Conservation (phyloP, 37 sponge, comb jelly and placozoan species). For the Eunapius fragilis region DNA sequence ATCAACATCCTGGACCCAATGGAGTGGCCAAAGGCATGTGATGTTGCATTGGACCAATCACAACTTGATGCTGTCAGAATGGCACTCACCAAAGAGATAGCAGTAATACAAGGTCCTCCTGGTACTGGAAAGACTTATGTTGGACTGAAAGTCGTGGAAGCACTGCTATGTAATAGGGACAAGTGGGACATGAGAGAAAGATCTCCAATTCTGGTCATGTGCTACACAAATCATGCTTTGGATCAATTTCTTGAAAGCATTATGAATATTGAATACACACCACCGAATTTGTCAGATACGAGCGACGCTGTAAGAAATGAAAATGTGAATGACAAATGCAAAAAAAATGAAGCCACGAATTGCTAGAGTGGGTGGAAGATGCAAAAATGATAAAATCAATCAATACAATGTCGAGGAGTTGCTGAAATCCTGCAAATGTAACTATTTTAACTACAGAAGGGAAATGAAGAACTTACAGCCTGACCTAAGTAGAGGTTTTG, state of each 20-base stretch:
- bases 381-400: conserved; percentile 67
- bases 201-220: conserved; percentile 87
- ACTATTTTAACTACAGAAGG: no score
- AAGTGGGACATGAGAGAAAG: conserved; percentile 40
- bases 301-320: no score
- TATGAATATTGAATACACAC: neutral
- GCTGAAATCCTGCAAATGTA: neutral
- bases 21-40: conserved; percentile 39
- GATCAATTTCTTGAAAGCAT: conserved; percentile 92
- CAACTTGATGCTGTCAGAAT: conserved; percentile 73
- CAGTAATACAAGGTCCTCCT: conserved; percentile 97
- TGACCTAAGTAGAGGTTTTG: no score
- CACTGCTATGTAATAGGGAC: conserved; percentile 48
- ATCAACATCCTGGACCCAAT: conserved; percentile 6
- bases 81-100: conserved; percentile 79
- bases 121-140: conserved; percentile 97
- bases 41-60: conserved; percentile 56
- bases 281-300: no score
- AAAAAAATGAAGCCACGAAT: conserved; percentile 5
- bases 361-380: conserved; percentile 84
- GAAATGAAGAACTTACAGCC: no score
- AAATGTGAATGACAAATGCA: no score
- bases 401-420: conserved; percentile 4
- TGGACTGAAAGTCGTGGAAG: conserved; percentile 82
- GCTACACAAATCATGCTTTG: conserved; percentile 95